Conservation (phyloP, 2,888 invertebrate species). For the Drosophila birchii region DNA sequence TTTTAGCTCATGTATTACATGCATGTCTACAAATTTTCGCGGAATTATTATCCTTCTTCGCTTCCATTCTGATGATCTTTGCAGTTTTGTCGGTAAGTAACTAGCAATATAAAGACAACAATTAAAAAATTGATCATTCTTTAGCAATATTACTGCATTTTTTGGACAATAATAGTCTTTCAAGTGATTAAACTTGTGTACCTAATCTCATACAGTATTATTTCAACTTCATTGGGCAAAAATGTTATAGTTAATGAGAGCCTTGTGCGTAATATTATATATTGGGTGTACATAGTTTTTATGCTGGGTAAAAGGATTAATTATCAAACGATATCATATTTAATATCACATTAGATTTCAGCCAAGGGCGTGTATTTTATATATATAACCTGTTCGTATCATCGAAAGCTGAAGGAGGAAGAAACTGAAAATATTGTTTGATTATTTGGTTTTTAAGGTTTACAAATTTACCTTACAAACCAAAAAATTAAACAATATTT, state of each 20-base stretch:
- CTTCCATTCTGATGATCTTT: constrained; percentile 16
- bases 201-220: constrained; percentile 10
- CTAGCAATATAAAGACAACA: neutral
- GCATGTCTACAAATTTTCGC: constrained; percentile 13
- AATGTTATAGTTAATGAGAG: constrained; percentile 33
- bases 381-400: constrained; percentile 24
- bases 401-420: neutral
- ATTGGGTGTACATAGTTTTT: constrained; percentile 20
- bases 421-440: neutral
- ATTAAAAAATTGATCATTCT: neutral
- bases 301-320: constrained; percentile 21
- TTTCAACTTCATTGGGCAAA: neutral
- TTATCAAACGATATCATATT: neutral
- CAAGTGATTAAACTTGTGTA: neutral
- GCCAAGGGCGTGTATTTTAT: constrained; percentile 3
- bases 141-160: neutral
- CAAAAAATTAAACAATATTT: too few relatives aligned
- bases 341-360: neutral
- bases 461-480: too few relatives aligned
- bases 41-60: neutral
- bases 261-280: constrained; percentile 1
- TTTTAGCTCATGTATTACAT: neutral
- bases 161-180: constrained; percentile 12
- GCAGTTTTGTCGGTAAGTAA: constrained; percentile 16
- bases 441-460: neutral